A percentile compares a stretch with the other conserved stretches of the same genome.
phyloP scores from a whole-genome alignment of 92 coral and sea anemone genomes.

The Parazoanthus darwini region DNA sequence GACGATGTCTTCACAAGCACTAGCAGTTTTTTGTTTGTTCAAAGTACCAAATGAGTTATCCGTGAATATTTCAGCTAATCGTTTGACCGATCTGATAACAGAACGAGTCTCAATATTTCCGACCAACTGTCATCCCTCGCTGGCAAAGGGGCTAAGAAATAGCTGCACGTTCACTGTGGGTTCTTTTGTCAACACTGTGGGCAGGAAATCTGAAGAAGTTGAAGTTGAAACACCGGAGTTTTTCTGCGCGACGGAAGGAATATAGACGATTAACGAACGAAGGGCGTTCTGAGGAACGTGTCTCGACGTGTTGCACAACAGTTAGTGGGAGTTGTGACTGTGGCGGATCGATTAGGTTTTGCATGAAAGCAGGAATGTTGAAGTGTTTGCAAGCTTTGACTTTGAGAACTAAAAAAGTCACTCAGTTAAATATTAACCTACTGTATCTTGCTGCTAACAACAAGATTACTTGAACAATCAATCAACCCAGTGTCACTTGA shows the following conservation, averaged over 20 bases:
- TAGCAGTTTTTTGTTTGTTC: neutral
- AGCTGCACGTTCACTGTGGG: conserved; percentile 5
- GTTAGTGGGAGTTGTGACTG: neutral
- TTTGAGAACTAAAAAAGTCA: too few relatives aligned
- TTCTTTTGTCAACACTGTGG: neutral
- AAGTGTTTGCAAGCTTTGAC: too few relatives aligned
- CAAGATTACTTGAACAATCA: too few relatives aligned
- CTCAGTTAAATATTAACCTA: too few relatives aligned
- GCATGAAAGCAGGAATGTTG: too few relatives aligned
- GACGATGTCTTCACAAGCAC: neutral
- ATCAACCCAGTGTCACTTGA: too few relatives aligned
- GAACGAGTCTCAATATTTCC: conserved; percentile 6
- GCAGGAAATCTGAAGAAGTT: neutral
- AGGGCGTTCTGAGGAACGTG: neutral
- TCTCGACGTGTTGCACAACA: neutral
- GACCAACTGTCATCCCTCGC: neutral
- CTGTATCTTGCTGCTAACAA: too few relatives aligned
- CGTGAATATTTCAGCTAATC: neutral
- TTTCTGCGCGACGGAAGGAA: neutral
- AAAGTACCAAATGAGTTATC: neutral
- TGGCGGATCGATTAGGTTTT: neutral
- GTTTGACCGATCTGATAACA: conserved; percentile 18
- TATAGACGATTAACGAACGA: neutral
- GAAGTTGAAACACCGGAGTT: neutral
- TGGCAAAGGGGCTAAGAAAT: neutral